These are phyloP conservation scores for Syngnathoides biaculeatus DNA, from an alignment of 2,113 vertebrate genomes.

Conservation along the genomic window DNA sequence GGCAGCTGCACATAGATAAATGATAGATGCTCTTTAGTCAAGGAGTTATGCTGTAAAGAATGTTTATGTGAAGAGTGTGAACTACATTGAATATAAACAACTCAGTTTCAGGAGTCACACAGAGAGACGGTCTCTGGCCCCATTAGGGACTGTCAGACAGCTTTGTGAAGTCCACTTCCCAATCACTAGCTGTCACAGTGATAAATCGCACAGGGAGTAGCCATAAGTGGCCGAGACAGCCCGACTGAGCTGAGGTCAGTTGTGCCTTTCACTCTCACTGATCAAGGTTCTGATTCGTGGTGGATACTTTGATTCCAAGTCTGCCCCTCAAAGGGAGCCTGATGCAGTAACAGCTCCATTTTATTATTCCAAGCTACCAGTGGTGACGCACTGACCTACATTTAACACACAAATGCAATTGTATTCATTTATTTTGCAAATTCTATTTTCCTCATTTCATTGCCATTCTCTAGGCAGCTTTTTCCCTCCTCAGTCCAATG, in stretches of 20 bases:
- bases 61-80: slow-evolving; percentile 16
- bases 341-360: slow-evolving; percentile 12
- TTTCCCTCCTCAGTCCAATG: no score
- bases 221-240: slow-evolving; percentile 33
- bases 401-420: no score
- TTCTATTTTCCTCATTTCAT: no score
- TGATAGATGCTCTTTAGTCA: slow-evolving; percentile 39
- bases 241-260: slow-evolving; percentile 34
- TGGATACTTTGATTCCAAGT: slow-evolving; percentile 29
- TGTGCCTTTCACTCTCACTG: slow-evolving; percentile 28
- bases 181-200: slow-evolving; percentile 35
- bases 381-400: background rate
- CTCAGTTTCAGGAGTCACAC: slow-evolving; percentile 11
- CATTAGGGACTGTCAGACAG: slow-evolving; percentile 13
- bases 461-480: no score
- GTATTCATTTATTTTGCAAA: no score
- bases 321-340: slow-evolving; percentile 12
- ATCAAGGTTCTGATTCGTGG: slow-evolving; percentile 32
- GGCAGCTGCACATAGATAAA: slow-evolving; percentile 32
- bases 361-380: background rate
- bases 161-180: slow-evolving; percentile 28
- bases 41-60: slow-evolving; percentile 29
- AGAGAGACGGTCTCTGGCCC: background rate
- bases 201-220: slow-evolving; percentile 31
- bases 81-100: slow-evolving; percentile 22